Percentiles rank a stretch among this genome's conserved stretches.
Evolutionary conservation across 2,888 invertebrate species (phyloP).

Genomic region (Philereme transversata): DNA sequence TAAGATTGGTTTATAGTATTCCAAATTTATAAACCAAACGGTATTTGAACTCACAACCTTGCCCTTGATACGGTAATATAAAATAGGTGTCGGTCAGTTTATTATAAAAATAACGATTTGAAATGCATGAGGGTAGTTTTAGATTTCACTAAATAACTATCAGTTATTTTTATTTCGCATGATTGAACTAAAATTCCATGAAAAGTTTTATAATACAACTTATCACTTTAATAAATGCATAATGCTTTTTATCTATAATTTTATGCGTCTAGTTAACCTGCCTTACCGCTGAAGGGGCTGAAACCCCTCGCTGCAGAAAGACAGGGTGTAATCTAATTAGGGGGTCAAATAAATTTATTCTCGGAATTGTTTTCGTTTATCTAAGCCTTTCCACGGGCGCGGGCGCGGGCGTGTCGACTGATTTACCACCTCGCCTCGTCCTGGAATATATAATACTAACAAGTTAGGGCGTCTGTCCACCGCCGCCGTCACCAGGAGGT

Average conservation of each 20-base stretch:
- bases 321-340: constrained; percentile 56
- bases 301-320: constrained; percentile 24
- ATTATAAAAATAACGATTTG: too few species aligned
- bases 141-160: too few species aligned
- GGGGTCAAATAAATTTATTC: constrained; percentile 59
- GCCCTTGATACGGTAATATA: too few species aligned
- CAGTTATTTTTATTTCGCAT: too few species aligned
- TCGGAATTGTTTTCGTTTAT: constrained; percentile 67
- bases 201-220: background rate
- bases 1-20: too few species aligned
- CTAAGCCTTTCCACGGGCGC: constrained; percentile 56
- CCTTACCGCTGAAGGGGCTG: constrained; percentile 1
- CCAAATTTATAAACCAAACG: too few species aligned
- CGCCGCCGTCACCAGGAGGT: too few species aligned
- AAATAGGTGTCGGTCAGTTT: too few species aligned
- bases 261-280: background rate
- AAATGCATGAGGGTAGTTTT: too few species aligned
- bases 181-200: too few species aligned
- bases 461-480: background rate
- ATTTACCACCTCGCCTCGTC: constrained; percentile 46
- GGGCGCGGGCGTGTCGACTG: constrained; percentile 41
- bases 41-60: too few species aligned
- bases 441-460: constrained; percentile 20
- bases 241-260: too few species aligned
- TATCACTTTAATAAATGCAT: background rate